These are phyloP conservation scores for Macaria liturata DNA, from an alignment of 2,888 invertebrate species.

Conservation along the genomic window DNA sequence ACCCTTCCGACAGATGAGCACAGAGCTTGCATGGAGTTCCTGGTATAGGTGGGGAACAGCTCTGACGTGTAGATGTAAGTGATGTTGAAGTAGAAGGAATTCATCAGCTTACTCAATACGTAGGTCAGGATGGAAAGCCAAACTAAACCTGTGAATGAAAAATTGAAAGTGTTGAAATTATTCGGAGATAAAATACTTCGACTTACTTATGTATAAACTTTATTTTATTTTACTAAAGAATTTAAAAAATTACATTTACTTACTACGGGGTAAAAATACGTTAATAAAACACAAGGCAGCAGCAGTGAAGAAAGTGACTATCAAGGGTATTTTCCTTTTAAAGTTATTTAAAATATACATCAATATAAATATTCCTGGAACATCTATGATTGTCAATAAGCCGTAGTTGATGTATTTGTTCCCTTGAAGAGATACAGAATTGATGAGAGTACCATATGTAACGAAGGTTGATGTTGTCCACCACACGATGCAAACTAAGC, in stretches of 20 bases:
- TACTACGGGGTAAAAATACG: neutral
- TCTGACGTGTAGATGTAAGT: constrained; percentile 84
- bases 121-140: neutral
- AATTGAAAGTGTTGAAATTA: neutral
- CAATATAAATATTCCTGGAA: constrained; percentile 82
- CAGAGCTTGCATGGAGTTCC: constrained; percentile 85
- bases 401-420: constrained; percentile 90
- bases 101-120: constrained; percentile 76
- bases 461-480: constrained; percentile 88
- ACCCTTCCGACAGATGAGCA: constrained; percentile 85
- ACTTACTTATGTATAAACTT: too few relatives aligned
- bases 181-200: too few relatives aligned
- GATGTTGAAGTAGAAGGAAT: constrained; percentile 71
- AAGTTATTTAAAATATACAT: constrained; percentile 79
- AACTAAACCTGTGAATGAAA: neutral
- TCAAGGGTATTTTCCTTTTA: constrained; percentile 61
- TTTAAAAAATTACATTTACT: neutral
- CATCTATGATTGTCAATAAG: constrained; percentile 43
- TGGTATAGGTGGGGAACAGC: constrained; percentile 85
- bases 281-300: neutral
- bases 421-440: constrained; percentile 88
- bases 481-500: constrained; percentile 65
- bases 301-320: neutral
- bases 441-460: constrained; percentile 89
- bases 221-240: too few relatives aligned